phyloP scores from a whole-genome alignment of 2,113 vertebrate species.

The Elanus axillaris region DNA sequence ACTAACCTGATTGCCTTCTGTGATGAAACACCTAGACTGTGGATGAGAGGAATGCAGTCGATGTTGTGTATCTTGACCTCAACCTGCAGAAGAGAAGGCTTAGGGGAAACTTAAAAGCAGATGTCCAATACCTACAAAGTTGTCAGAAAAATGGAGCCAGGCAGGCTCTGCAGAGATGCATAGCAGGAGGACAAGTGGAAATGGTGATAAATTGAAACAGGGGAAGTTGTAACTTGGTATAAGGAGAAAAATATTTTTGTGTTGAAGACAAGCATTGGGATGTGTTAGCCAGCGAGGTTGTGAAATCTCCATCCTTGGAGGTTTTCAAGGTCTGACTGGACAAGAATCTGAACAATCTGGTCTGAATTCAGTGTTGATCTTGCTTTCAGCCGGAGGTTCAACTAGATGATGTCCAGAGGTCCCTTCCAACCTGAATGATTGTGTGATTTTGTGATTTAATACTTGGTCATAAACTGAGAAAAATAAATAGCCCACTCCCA shows the following conservation, averaged over 20 bases:
- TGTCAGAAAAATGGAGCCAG: neutral
- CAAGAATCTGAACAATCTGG: neutral
- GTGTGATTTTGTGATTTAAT: constrained; percentile 46
- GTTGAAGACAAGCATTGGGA: neutral
- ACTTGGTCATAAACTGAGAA: constrained; percentile 51
- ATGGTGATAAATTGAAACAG: neutral
- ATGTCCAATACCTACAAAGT: neutral
- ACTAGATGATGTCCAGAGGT: neutral
- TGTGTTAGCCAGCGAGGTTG: neutral
- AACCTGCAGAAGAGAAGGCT: neutral
- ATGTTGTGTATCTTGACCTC: neutral
- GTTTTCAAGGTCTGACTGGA: neutral
- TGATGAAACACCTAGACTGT: neutral
- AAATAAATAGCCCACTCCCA: constrained; percentile 53
- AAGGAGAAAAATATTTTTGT: neutral
- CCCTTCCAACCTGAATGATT: neutral
- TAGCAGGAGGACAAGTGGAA: neutral
- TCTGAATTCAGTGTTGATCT: constrained; percentile 3
- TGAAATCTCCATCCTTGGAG: neutral
- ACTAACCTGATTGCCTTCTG: neutral
- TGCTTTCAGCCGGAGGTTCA: neutral
- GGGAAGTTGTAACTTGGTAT: neutral
- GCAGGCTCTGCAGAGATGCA: neutral
- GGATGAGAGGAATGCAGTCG: neutral
- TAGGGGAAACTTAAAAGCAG: neutral